Evolutionary conservation across 2,888 invertebrate species (phyloP).

Genomic region (Deroplatys truncata): DNA sequence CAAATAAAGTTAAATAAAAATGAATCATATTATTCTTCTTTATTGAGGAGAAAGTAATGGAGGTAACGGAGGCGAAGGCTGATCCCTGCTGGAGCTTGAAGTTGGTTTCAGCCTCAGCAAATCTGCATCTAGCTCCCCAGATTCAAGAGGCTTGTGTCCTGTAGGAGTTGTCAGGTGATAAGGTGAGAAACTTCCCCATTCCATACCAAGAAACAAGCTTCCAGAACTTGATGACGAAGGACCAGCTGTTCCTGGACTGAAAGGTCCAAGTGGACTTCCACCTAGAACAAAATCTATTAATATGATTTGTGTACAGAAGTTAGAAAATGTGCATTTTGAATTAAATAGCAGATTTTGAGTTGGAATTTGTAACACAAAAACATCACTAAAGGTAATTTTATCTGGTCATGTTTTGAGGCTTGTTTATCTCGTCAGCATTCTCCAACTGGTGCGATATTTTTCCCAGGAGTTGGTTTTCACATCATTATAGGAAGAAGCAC

Average conservation of each 20-base stretch:
- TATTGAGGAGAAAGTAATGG: constrained; percentile 17
- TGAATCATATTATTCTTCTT: background rate
- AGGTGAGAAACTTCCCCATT: constrained; percentile 35
- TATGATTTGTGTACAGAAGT: background rate
- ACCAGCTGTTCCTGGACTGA: constrained; percentile 24
- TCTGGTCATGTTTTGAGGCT: too few relatives aligned
- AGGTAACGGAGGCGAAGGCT: constrained; percentile 15
- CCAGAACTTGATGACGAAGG: constrained; percentile 26
- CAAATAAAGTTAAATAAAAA: background rate
- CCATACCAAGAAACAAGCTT: constrained; percentile 37
- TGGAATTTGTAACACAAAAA: too few relatives aligned
- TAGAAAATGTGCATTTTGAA: background rate
- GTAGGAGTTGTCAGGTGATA: constrained; percentile 26
- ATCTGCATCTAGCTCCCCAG: constrained; percentile 25
- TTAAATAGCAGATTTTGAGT: too few relatives aligned
- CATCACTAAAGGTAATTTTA: too few relatives aligned
- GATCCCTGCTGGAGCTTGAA: background rate
- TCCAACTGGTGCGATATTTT: too few relatives aligned
- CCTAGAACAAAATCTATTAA: background rate
- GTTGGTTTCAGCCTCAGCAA: constrained; percentile 27
- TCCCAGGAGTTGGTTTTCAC: too few relatives aligned
- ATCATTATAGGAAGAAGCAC: too few relatives aligned
- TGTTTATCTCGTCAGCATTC: too few relatives aligned
- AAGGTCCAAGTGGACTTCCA: constrained; percentile 26
- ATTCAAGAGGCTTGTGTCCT: constrained; percentile 21